Conservation (phyloP, 2,888 invertebrate genomes). For the Lithosia quadra region DNA sequence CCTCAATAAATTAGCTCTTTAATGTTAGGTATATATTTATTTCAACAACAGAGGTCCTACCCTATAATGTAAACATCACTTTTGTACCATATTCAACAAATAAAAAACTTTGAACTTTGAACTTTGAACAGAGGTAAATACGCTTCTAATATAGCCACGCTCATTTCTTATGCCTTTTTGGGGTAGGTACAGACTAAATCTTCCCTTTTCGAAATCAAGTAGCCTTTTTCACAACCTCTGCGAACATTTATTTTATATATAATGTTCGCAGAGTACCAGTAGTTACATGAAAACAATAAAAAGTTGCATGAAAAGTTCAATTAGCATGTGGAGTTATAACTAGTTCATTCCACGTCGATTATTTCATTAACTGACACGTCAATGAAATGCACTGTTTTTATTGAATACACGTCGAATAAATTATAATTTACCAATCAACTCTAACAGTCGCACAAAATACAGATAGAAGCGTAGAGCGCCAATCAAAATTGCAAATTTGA, state of each 20-base stretch:
- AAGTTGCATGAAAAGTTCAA: no score
- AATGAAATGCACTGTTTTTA: slow-evolving; percentile 52
- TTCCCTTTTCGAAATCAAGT: no score
- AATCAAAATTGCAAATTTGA: slow-evolving; percentile 84
- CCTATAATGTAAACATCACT: no score
- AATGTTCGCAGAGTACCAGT: no score
- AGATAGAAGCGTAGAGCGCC: slow-evolving; percentile 66
- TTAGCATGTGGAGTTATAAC: not conserved
- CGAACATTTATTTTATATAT: not conserved
- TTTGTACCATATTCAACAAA: no score
- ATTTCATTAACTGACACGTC: slow-evolving; percentile 37
- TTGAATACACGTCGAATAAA: slow-evolving; percentile 60
- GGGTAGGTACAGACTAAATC: no score
- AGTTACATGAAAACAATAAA: no score
- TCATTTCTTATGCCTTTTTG: not conserved
- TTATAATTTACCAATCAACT: slow-evolving; percentile 70
- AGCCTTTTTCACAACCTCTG: not conserved
- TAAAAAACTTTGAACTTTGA: no score
- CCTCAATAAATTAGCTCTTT: not conserved
- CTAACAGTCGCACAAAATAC: slow-evolving; percentile 63
- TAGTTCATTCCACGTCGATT: slow-evolving; percentile 15
- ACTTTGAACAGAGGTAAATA: no score
- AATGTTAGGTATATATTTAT: not conserved
- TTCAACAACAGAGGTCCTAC: not conserved
- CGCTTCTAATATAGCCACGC: not conserved